Evolutionary conservation across 2,797 vertebrate species (phyloP).

Genomic region (Parotocinclus haroldoi): DNA sequence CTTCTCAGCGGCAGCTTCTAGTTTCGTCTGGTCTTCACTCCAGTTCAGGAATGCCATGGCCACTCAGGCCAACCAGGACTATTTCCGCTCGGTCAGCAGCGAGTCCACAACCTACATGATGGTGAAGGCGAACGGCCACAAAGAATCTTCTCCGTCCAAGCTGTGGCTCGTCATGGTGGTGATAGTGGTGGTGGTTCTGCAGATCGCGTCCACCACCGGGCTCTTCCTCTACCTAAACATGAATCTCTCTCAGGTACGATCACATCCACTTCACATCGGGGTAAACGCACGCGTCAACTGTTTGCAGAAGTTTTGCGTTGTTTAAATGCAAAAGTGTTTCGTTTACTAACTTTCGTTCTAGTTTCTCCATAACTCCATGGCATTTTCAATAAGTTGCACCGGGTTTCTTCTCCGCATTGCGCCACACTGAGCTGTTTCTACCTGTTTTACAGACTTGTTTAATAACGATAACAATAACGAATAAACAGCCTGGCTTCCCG

Average conservation of each 20-base stretch:
- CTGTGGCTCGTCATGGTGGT: constrained; percentile 79
- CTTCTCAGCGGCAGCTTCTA: constrained; percentile 3
- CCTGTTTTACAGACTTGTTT: no score
- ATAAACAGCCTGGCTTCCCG: no score
- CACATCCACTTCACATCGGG: neutral
- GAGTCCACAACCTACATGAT: constrained; percentile 79
- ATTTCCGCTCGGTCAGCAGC: constrained; percentile 75
- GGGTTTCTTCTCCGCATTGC: no score
- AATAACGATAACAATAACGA: no score
- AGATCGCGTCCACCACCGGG: constrained; percentile 78
- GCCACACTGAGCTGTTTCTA: no score
- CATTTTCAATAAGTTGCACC: no score
- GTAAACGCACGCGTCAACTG: no score
- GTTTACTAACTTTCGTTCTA: no score
- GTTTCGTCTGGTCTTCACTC: constrained; percentile 16
- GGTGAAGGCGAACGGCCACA: constrained; percentile 61
- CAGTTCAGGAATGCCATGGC: constrained; percentile 72
- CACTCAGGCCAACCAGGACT: constrained; percentile 73
- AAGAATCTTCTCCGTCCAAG: constrained; percentile 67
- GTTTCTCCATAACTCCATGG: no score
- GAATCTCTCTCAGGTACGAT: constrained; percentile 79
- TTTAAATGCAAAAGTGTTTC: no score
- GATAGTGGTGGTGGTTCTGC: constrained; percentile 76
- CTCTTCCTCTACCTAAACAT: constrained; percentile 83
- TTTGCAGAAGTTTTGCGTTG: no score